Evolutionary conservation across 2,797 vertebrate genomes (phyloP).

Genomic region (Anguilla pacifica): DNA sequence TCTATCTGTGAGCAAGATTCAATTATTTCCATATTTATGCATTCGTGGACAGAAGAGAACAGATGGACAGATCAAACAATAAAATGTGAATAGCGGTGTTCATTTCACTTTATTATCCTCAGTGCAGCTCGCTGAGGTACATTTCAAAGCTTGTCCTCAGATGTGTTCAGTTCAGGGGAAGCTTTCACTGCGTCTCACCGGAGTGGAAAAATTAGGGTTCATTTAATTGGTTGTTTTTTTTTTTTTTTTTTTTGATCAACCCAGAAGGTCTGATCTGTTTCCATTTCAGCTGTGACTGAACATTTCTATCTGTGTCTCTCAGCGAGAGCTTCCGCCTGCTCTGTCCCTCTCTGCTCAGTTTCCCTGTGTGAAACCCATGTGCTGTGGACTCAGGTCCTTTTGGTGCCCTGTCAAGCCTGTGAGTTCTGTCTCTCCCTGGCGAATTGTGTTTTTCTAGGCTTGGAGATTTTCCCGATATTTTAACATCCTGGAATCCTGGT

Average conservation of each 20-base stretch:
- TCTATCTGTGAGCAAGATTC: not conserved
- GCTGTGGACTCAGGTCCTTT: not conserved
- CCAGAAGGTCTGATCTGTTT: conserved; percentile 34
- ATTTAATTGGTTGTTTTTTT: not conserved
- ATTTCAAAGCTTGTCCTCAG: not conserved
- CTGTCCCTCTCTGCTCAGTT: conserved; percentile 4
- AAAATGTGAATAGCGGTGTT: not conserved
- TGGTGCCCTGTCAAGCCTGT: not conserved
- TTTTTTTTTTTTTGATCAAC: not conserved
- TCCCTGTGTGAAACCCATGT: not conserved
- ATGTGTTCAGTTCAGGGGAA: not conserved
- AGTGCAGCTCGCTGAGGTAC: not conserved
- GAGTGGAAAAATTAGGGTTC: not conserved
- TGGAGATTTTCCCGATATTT: not conserved
- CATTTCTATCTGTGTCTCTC: conserved; percentile 39
- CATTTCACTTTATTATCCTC: not conserved
- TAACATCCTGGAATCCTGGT: too few species aligned
- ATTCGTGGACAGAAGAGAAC: not conserved
- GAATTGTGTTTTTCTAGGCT: not conserved
- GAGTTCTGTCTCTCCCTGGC: not conserved
- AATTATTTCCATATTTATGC: conserved; percentile 7
- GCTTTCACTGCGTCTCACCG: not conserved
- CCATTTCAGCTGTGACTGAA: conserved; percentile 43
- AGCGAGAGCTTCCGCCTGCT: not conserved
- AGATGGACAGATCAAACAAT: not conserved